phyloP scores from a whole-genome alignment of 92 coral and sea anemone species.

The Nematostella vectensis region DNA sequence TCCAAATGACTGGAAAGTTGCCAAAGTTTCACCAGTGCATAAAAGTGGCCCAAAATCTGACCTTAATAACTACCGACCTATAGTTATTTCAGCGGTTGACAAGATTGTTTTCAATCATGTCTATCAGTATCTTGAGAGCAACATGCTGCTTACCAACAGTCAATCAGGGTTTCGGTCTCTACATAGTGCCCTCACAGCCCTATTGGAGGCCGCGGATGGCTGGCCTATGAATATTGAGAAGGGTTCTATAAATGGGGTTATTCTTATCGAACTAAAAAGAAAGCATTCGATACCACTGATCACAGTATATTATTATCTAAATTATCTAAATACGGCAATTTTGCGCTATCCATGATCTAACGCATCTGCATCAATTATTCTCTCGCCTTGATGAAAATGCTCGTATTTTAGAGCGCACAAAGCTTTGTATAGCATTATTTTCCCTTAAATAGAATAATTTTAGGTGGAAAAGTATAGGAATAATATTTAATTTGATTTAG shows the following conservation, averaged over 20 bases:
- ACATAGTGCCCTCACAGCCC: constrained; percentile 9
- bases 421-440: no score
- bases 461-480: no score
- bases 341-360: no score
- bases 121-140: constrained; percentile 1
- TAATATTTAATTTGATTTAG: no score
- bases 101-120: constrained; percentile 22
- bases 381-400: not conserved
- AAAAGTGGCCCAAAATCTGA: constrained; percentile 13
- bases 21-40: constrained; percentile 24
- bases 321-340: constrained; percentile 1
- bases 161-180: constrained; percentile 19
- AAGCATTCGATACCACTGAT: not conserved
- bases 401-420: no score
- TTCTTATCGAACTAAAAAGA: not conserved
- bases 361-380: no score
- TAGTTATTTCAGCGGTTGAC: constrained; percentile 16
- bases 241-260: constrained; percentile 1
- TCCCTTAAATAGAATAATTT: no score
- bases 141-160: constrained; percentile 6
- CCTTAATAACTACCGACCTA: constrained; percentile 15
- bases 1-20: constrained; percentile 33
- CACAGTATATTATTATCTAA: not conserved
- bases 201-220: constrained; percentile 1
- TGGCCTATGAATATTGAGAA: constrained; percentile 1